phyloP scores from a whole-genome alignment of 2,888 invertebrate species.

The Papilio gigon region DNA sequence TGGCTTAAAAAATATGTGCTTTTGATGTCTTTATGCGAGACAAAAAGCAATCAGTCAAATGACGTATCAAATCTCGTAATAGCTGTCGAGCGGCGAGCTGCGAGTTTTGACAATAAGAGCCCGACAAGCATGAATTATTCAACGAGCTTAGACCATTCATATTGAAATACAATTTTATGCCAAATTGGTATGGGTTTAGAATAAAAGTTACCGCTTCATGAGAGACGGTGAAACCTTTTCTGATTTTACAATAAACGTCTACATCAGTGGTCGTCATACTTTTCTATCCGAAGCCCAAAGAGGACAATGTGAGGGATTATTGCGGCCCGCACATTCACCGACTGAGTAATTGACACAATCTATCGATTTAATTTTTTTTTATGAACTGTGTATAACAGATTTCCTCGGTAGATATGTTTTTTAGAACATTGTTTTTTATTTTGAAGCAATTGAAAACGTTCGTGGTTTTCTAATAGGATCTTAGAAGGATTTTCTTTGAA shows the following conservation, averaged over 20 bases:
- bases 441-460: too few species aligned
- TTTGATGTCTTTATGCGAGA: neutral
- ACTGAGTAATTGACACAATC: too few species aligned
- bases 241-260: neutral
- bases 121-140: slow-evolving; percentile 18
- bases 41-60: neutral
- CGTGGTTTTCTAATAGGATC: too few species aligned
- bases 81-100: neutral
- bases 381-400: too few species aligned
- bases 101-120: slow-evolving; percentile 8
- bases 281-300: too few species aligned
- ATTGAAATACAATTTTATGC: neutral
- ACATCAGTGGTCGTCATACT: too few species aligned
- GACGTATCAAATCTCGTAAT: slow-evolving; percentile 8
- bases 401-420: too few species aligned
- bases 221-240: neutral
- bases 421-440: too few species aligned
- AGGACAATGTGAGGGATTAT: too few species aligned
- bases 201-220: slow-evolving; percentile 3
- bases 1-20: neutral
- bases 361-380: too few species aligned
- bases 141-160: neutral
- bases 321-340: too few species aligned
- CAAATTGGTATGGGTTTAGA: neutral
- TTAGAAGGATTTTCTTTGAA: too few species aligned